Evolutionary conservation across 2,888 invertebrate genomes (phyloP).

Genomic region (Leptopilina syphax): DNA sequence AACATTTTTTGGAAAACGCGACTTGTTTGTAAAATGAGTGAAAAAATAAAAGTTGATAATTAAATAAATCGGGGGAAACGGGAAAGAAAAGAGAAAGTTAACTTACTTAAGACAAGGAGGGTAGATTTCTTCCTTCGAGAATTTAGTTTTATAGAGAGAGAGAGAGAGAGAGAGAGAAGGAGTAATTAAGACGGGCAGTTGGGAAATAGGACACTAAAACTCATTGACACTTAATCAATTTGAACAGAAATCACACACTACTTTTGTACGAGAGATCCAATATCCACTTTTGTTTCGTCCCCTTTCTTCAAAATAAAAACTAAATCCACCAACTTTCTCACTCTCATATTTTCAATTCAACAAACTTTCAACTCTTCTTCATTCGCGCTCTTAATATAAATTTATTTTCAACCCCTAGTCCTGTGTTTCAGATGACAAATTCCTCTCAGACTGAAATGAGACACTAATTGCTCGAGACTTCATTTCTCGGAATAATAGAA

Average conservation of each 20-base stretch:
- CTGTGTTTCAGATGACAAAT: background rate
- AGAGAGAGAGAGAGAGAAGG: background rate
- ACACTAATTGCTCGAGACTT: too few species aligned
- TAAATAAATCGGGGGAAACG: background rate
- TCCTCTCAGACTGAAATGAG: background rate
- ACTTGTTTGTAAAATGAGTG: too few species aligned
- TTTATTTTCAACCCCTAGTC: constrained; percentile 10
- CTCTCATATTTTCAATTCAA: background rate
- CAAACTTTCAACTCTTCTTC: background rate
- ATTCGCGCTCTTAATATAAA: constrained; percentile 9
- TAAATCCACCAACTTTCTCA: background rate
- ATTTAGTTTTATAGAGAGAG: background rate
- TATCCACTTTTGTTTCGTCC: background rate
- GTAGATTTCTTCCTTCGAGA: background rate
- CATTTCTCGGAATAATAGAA: too few species aligned
- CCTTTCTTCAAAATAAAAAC: background rate
- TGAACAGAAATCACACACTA: constrained; percentile 14
- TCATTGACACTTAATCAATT: constrained; percentile 37
- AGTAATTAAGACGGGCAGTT: constrained; percentile 20
- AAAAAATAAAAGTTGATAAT: background rate
- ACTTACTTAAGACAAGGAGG: background rate
- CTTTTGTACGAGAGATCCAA: background rate
- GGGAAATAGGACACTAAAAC: constrained; percentile 31
- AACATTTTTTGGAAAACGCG: too few species aligned
- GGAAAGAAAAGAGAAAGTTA: background rate